Evolutionary conservation across 2,888 invertebrate species (phyloP).

Genomic region (Euclidia mi): DNA sequence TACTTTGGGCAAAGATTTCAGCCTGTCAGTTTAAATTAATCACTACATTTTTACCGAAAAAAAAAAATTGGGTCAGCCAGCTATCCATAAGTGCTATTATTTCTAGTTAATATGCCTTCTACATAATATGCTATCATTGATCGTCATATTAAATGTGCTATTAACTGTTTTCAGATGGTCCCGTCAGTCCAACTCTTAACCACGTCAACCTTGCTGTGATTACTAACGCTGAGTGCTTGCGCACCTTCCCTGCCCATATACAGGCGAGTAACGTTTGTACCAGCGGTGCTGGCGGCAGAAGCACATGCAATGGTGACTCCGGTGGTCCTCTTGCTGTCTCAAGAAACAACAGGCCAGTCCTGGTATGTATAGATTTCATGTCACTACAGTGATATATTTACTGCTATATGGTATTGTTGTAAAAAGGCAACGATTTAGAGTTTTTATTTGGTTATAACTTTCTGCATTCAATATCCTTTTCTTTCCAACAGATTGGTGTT

Average conservation of each 20-base stretch:
- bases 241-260: slow-evolving; percentile 57
- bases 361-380: slow-evolving; percentile 53
- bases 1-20: no score
- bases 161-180: no score
- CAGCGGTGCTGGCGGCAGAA: slow-evolving; percentile 58
- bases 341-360: slow-evolving; percentile 50
- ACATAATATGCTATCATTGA: no score
- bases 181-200: background rate
- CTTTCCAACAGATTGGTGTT: slow-evolving; percentile 62
- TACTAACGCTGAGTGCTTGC: slow-evolving; percentile 59
- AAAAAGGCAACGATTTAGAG: no score
- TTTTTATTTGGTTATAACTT: no score
- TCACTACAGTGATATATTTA: no score
- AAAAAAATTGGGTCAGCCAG: background rate
- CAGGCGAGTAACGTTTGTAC: slow-evolving; percentile 69
- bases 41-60: background rate
- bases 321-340: slow-evolving; percentile 71
- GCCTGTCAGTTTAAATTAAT: background rate
- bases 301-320: slow-evolving; percentile 74
- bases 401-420: no score
- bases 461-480: background rate
- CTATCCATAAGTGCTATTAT: no score
- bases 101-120: no score
- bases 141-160: no score
- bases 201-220: background rate